Evolutionary conservation across 1,140 invertebrate genomes (phyloP).

Genomic region (Sitobion miscanthi): DNA sequence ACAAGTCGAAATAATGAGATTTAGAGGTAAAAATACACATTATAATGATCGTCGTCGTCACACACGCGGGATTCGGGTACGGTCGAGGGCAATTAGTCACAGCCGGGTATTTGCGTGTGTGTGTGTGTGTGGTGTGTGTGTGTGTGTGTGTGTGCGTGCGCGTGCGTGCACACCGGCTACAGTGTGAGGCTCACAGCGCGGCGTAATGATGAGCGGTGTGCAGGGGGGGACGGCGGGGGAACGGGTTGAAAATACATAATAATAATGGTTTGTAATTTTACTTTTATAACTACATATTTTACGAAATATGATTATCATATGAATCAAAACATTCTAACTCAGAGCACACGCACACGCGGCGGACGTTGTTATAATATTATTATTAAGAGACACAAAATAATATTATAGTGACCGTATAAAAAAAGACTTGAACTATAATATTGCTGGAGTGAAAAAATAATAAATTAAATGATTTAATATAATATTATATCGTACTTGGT

Average conservation of each 20-base stretch:
- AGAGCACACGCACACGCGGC: neutral
- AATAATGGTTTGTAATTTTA: neutral
- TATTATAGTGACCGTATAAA: neutral
- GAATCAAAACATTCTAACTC: neutral
- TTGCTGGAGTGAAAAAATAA: neutral
- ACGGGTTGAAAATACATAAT: neutral
- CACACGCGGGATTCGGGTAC: conserved; percentile 22
- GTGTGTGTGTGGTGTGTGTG: neutral
- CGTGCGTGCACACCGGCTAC: neutral
- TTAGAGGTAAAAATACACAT: neutral
- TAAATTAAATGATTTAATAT: neutral
- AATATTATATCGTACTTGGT: neutral
- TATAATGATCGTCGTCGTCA: conserved; percentile 2
- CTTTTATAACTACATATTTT: neutral
- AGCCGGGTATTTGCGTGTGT: neutral
- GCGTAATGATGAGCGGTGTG: neutral
- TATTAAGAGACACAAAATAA: neutral
- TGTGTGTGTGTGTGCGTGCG: neutral
- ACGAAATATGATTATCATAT: neutral
- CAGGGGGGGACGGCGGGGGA: neutral
- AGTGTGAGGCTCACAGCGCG: neutral
- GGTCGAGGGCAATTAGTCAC: conserved; percentile 53
- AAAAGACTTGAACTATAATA: neutral
- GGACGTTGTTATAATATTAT: too few relatives aligned
- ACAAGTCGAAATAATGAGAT: conserved; percentile 47